A percentile compares a stretch with the other conserved stretches of the same genome.
Evolutionary conservation across 2,888 invertebrate species (phyloP).

Genomic region (Coenonympha glycerion): DNA sequence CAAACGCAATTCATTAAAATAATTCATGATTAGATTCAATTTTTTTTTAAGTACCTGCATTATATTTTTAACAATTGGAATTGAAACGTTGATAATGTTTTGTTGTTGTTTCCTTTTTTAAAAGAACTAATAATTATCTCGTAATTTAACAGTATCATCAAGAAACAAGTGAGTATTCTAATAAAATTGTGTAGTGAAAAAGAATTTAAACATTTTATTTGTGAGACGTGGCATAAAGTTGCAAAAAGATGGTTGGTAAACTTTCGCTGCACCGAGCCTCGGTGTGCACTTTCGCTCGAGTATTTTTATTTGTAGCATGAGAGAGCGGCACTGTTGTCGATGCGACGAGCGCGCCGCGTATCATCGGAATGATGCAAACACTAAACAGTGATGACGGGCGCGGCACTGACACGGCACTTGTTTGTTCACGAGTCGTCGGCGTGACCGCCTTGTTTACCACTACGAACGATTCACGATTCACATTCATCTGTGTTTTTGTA

Average conservation of each 20-base stretch:
- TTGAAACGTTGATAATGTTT: no score
- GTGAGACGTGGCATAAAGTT: slow-evolving; percentile 22
- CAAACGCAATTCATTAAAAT: not conserved
- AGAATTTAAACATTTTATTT: not conserved
- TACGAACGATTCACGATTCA: slow-evolving; percentile 49
- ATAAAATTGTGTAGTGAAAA: not conserved
- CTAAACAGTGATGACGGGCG: slow-evolving; percentile 35
- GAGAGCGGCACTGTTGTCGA: slow-evolving; percentile 25
- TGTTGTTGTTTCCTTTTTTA: no score
- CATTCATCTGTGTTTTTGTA: slow-evolving; percentile 47
- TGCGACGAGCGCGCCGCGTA: slow-evolving; percentile 30
- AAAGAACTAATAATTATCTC: no score
- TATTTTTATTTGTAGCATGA: slow-evolving; percentile 29
- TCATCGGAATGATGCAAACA: slow-evolving; percentile 35
- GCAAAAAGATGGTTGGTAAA: slow-evolving; percentile 39
- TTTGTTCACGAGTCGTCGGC: slow-evolving; percentile 69
- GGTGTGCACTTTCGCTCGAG: slow-evolving; percentile 53
- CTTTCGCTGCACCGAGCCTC: slow-evolving; percentile 47
- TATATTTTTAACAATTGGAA: not conserved
- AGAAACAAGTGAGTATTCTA: no score
- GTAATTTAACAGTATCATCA: no score
- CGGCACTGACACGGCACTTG: slow-evolving; percentile 55
- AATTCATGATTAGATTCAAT: no score
- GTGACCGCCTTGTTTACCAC: slow-evolving; percentile 69
- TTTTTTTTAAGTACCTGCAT: not conserved